Percentiles rank a stretch among this genome's conserved stretches.
Evolutionary conservation across 2,113 vertebrate species (phyloP).

Genomic region (Rhinopomastus cyanomelas): DNA sequence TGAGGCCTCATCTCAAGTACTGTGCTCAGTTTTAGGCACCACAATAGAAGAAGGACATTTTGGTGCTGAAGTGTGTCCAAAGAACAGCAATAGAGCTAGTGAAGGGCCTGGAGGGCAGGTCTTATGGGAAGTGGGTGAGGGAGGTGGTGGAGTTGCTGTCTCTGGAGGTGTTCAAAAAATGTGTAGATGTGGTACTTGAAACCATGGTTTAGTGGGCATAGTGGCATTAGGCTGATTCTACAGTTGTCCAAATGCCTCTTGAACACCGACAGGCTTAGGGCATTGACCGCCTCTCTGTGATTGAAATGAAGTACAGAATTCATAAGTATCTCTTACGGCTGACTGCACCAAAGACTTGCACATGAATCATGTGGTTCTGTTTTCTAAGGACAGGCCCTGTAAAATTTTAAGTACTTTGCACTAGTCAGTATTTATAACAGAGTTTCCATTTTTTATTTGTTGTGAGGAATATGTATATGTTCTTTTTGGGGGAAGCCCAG

Average conservation of each 20-base stretch:
- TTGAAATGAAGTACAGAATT: not conserved
- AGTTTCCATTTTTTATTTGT: not conserved
- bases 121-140: too few species aligned
- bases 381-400: not conserved
- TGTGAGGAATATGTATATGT: not conserved
- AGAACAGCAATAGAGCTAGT: too few species aligned
- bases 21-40: too few species aligned
- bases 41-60: too few species aligned
- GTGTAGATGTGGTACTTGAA: too few species aligned
- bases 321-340: not conserved
- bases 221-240: too few species aligned
- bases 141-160: too few species aligned
- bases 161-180: too few species aligned
- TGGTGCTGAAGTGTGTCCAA: too few species aligned
- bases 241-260: not conserved
- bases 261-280: not conserved
- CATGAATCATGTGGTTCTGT: not conserved
- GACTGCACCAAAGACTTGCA: not conserved
- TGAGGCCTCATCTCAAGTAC: too few species aligned
- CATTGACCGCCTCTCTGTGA: not conserved
- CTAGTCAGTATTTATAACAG: not conserved
- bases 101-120: too few species aligned
- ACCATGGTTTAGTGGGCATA: not conserved
- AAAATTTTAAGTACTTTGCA: not conserved
- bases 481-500: rapidly evolving